These are phyloP conservation scores for Orycteropus afer DNA, from an alignment of 2,113 vertebrate species.

Conservation along the genomic window DNA sequence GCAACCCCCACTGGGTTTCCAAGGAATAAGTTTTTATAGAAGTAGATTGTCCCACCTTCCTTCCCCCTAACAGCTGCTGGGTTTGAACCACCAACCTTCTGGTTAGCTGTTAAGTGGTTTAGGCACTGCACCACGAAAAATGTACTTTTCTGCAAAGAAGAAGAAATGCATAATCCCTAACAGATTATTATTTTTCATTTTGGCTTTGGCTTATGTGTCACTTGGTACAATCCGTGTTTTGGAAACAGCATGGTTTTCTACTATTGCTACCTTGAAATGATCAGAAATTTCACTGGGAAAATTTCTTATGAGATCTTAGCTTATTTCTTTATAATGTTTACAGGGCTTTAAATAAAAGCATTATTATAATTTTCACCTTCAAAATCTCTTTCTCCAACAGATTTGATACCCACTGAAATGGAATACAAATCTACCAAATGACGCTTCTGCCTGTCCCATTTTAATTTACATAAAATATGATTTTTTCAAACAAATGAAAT, in stretches of 20 bases:
- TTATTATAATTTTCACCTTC: not conserved
- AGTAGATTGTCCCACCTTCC: too few relatives aligned
- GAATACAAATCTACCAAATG: not conserved
- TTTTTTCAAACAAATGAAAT: slow-evolving; percentile 52
- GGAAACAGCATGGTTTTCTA: not conserved
- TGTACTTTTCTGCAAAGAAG: not conserved
- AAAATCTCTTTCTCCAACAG: not conserved
- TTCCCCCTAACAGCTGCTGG: too few relatives aligned
- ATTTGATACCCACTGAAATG: not conserved
- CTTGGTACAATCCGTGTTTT: not conserved
- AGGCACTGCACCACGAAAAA: too few relatives aligned
- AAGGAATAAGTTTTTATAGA: too few relatives aligned
- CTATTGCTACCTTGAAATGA: not conserved
- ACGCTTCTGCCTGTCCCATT: not conserved
- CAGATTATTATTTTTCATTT: not conserved
- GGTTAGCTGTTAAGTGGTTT: too few relatives aligned
- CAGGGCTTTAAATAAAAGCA: not conserved
- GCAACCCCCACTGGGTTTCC: too few relatives aligned
- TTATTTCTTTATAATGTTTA: not conserved
- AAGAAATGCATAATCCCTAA: not conserved
- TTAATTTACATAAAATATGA: slow-evolving; percentile 47
- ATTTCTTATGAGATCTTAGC: not conserved
- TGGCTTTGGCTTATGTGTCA: not conserved
- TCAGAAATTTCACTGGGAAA: not conserved
- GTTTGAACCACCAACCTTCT: too few relatives aligned